Evolutionary conservation across 2,888 invertebrate genomes (phyloP).

Genomic region (Gryllus longicercus): DNA sequence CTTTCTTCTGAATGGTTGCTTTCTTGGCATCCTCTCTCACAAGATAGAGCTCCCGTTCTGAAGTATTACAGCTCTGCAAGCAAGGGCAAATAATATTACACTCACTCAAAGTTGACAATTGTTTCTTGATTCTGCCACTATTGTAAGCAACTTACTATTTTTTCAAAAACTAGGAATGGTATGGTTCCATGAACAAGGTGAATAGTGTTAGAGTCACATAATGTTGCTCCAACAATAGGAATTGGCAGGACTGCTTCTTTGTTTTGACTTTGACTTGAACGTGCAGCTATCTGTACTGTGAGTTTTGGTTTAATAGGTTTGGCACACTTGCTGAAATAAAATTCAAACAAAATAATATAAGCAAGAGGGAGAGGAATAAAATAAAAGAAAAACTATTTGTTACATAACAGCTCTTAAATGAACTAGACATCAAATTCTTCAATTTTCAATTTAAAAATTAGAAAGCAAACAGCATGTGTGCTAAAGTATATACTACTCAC

Average conservation of each 20-base stretch:
- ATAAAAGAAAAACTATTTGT: not conserved
- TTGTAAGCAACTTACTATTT: slow-evolving; percentile 48
- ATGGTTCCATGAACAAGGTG: slow-evolving; percentile 58
- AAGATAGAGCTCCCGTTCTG: slow-evolving; percentile 51
- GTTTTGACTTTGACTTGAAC: slow-evolving; percentile 50
- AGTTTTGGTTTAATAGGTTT: slow-evolving; percentile 64
- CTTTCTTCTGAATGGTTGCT: slow-evolving; percentile 24
- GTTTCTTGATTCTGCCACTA: not conserved
- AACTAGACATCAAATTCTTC: too few species aligned
- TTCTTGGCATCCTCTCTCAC: slow-evolving; percentile 49
- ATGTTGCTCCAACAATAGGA: slow-evolving; percentile 51
- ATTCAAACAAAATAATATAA: not conserved
- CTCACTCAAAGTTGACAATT: not conserved
- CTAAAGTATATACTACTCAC: slow-evolving; percentile 47
- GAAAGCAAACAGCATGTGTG: not conserved
- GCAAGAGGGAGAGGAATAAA: not conserved
- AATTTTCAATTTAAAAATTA: not conserved
- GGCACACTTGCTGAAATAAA: slow-evolving; percentile 46
- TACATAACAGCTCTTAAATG: too few species aligned
- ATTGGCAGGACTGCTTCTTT: slow-evolving; percentile 54
- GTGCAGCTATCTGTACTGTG: slow-evolving; percentile 56
- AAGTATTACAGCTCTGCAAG: slow-evolving; percentile 26
- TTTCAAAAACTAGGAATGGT: slow-evolving; percentile 58
- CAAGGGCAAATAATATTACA: not conserved
- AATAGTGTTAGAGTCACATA: slow-evolving; percentile 46